Evolutionary conservation across 2,888 invertebrate genomes (phyloP).

Genomic region (Chymomyza caudatula): DNA sequence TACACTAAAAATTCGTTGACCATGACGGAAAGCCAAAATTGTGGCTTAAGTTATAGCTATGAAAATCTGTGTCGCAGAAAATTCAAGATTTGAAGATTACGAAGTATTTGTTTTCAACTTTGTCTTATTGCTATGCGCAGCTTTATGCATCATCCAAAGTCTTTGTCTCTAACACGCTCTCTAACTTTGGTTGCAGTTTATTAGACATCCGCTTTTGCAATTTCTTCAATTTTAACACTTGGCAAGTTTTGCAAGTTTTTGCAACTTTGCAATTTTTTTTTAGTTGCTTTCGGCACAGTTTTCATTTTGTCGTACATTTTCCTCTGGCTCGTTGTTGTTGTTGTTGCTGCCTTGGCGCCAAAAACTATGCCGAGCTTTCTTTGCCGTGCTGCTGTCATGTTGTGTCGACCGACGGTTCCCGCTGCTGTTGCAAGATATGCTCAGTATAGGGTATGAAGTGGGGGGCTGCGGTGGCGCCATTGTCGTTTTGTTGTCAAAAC

Average conservation of each 20-base stretch:
- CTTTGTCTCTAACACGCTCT: constrained; percentile 15
- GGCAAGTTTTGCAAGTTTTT: constrained; percentile 12
- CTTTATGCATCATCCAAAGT: not conserved
- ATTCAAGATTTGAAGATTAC: not conserved
- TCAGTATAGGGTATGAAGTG: not conserved
- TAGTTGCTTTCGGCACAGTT: constrained; percentile 9
- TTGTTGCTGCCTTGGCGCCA: constrained; percentile 27
- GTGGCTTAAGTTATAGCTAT: not conserved
- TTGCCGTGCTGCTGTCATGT: not conserved
- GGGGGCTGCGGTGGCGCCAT: constrained; percentile 26
- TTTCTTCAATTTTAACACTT: constrained; percentile 41
- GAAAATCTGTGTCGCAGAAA: not conserved
- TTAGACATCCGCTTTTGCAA: constrained; percentile 58
- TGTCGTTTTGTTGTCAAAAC: constrained; percentile 50
- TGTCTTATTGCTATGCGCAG: not conserved
- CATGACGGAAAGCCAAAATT: too few relatives aligned
- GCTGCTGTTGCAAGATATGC: not conserved
- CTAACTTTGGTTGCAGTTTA: constrained; percentile 49
- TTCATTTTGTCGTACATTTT: constrained; percentile 6
- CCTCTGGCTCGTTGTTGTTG: constrained; percentile 1
- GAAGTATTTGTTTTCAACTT: not conserved
- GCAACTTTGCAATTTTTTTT: not conserved
- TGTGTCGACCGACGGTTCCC: not conserved
- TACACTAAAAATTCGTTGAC: too few relatives aligned
- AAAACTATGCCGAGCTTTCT: constrained; percentile 61